A percentile compares a stretch with the other conserved stretches of the same genome.
These are phyloP conservation scores for Potorous gilbertii DNA, from an alignment of 2,797 vertebrate genomes.

Conservation along the genomic window DNA sequence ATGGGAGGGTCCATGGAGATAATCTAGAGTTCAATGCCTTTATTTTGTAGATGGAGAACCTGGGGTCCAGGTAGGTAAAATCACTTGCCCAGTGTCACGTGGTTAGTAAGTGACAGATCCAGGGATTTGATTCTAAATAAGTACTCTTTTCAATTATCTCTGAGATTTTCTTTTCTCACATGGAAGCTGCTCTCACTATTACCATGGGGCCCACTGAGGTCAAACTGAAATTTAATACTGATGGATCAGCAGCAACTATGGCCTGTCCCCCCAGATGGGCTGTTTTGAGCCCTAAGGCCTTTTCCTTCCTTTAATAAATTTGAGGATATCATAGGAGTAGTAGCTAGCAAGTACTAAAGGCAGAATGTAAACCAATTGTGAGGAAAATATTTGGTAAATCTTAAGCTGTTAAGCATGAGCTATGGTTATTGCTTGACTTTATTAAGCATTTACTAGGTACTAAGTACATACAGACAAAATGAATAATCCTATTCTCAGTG, in stretches of 20 bases:
- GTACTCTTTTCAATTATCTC: background rate
- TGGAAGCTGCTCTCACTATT: background rate
- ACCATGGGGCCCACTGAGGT: background rate
- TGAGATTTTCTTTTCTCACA: background rate
- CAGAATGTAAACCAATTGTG: background rate
- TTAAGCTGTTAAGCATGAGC: background rate
- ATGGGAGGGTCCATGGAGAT: background rate
- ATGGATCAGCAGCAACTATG: background rate
- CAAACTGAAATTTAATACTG: background rate
- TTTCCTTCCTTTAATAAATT: background rate
- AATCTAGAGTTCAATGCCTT: background rate
- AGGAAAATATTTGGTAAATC: background rate
- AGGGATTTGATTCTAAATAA: background rate
- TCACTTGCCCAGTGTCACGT: too few relatives aligned
- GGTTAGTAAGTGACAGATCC: background rate
- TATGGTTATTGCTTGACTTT: background rate
- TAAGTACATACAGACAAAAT: background rate
- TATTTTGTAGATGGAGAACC: background rate
- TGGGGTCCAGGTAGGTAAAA: background rate
- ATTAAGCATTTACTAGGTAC: background rate
- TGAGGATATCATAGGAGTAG: background rate
- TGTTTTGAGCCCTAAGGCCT: background rate
- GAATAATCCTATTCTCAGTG: background rate
- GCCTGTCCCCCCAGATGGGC: background rate
- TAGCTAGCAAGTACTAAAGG: background rate